Evolutionary conservation across 2,113 vertebrate species (phyloP).

Genomic region (Xyrauchen texanus): DNA sequence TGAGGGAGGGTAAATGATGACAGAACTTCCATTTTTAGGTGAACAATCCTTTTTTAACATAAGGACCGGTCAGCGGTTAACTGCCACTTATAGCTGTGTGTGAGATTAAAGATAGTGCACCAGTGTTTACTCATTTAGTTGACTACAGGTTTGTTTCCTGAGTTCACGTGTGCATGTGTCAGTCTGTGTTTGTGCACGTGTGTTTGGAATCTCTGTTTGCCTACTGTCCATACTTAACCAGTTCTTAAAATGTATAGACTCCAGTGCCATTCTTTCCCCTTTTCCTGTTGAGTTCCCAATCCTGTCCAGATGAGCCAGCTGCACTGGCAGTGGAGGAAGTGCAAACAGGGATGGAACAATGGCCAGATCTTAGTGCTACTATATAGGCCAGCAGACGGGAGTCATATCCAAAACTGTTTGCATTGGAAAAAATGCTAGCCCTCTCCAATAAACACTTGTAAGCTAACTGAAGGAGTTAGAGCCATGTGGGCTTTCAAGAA

Average conservation of each 20-base stretch:
- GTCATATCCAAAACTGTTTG: slow-evolving; percentile 12
- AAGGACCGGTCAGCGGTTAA: not conserved
- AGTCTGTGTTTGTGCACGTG: not conserved
- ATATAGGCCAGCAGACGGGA: slow-evolving; percentile 25
- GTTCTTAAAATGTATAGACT: slow-evolving; percentile 33
- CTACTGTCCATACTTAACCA: not conserved
- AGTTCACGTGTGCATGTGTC: not conserved
- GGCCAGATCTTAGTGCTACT: not conserved
- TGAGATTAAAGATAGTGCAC: not conserved
- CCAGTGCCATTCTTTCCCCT: not conserved
- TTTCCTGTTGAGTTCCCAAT: not conserved
- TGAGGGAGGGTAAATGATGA: too few relatives aligned
- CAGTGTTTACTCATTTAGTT: slow-evolving; percentile 23
- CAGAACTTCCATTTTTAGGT: too few relatives aligned
- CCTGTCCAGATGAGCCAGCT: not conserved
- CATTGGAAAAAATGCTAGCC: not conserved
- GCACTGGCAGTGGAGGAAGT: not conserved
- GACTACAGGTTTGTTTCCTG: slow-evolving; percentile 10
- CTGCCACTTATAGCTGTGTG: not conserved
- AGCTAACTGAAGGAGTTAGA: not conserved
- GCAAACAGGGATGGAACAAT: not conserved
- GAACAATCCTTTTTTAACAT: not conserved
- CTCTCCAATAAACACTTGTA: slow-evolving; percentile 14
- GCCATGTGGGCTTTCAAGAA: not conserved
- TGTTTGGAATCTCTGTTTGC: slow-evolving; percentile 8